Base-by-base conservation (phyloP, 64 coral and sea anemone species). In the Hydrozoanthus tunicans region DNA sequence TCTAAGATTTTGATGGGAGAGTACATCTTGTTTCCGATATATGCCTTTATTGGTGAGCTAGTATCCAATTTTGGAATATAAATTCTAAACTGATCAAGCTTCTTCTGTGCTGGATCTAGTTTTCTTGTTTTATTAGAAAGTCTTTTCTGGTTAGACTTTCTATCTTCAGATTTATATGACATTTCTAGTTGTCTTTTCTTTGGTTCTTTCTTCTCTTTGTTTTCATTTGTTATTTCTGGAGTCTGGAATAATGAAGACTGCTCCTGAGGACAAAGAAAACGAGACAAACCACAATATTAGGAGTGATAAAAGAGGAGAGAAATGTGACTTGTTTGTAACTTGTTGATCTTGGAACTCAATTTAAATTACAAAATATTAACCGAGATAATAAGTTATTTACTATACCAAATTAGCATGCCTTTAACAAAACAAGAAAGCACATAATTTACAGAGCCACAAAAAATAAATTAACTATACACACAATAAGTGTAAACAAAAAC, bases 161-260 rank as follows among this genome's bases (percentile, higher is more conserved):
- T 12, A 26, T 74, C 51, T 10, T 88, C 84, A 3, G 69, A 88
- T 74, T 88, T 74, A 3, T 7, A 73, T 26, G 24, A 10, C 56
- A 73, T 88, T 88, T 88, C 84, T 51, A 60, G 70, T 59, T 88
- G 55, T 26, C 57, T 13, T 88, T 58, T 88, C 66, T 74, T 88
- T 4, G 69, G 61, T 24, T 88, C 56, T 43, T 73, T 88, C 67
- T 59, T 86, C 73, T 73, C 23, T 59, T 72, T 86, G 10, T 3
- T 74, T 23, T 59, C 20, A 43, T 6, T 59, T 58, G 67, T 11
- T 32, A 32, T 70, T 58, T 58, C 68, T 32, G 84, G 70, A 55
- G 68, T 88, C 66, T 88, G 55, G 53, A 59, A 82, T 13, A 82
- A 60, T 74, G 56, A 9, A 60, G 84, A 13, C 56, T 60, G 55